Evolutionary conservation across 2,797 vertebrate genomes (phyloP), one percentile per base, ranked within the genome.

Genomic region (Aeoliscus strigatus): DNA sequence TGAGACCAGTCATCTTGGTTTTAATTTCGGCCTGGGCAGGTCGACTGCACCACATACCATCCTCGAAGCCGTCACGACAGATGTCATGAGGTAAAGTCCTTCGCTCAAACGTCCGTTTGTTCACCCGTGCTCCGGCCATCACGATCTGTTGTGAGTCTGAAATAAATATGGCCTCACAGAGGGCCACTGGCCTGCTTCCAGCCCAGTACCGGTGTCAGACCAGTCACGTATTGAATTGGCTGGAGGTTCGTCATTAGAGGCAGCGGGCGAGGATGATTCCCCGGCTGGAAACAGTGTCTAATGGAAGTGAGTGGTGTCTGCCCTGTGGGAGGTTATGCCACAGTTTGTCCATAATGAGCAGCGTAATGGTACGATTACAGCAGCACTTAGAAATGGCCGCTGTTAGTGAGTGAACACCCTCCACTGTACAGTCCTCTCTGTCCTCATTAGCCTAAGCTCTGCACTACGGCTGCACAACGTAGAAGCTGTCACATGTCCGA

Each of bases 331-430:
- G 82, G 84, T 81, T 75, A 68, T 75, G 70, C 75, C 73, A 72
- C 71, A 76, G 76, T 79, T 71, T 83, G 77, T 83, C 74, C 60
- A 60, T 86, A 87, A 87, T 87, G 83, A 87, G 84, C 65, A 62
- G 70, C 69, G 52, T 88, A 87, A 87, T 87, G 73, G 79, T 54
- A 66, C 52, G 73, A 85, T 87, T 87, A 86, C 75, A 72, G 78
- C 71, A 39, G 51, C 70, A 62, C 77, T 78, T 83, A 87, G 81
- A 82, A 79, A 79, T 17, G 69, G 66, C 77, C 69, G 59, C 75
- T 58, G 70, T 65, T 48, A 27, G 49, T 58, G 50, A 49, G 60
- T 16, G 53, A 63, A 72, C 66, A 57, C 47, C 70, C 61, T 54
- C 61, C 14, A 34, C 50, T 53, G 48, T 63, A 56, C 27, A 34